Evolutionary conservation across 2,113 vertebrate species (phyloP), one percentile per base, ranked within the genome.

Genomic region (Sapajus apella): DNA sequence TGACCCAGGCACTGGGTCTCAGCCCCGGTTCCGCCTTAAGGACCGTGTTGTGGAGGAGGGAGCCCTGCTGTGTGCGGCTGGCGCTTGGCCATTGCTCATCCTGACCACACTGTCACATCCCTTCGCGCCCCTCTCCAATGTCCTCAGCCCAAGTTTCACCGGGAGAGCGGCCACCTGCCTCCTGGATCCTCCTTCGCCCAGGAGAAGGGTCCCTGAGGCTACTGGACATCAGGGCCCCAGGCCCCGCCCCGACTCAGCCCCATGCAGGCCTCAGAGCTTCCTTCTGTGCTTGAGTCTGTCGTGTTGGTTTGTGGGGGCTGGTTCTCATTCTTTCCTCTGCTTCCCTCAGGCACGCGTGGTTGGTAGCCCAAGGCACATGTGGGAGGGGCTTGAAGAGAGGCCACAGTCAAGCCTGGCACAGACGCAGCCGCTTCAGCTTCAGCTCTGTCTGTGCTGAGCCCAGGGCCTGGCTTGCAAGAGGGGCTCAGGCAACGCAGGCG

Each of bases 361-460:
- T 4, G 2, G 89, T 11, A 18, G 20, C 10, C 16, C 1, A 2
- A 25, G 40, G 58, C 8, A 0, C 2, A 8, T 16, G 35, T 43
- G 21, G 47, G 8, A 30, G 85, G 37, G 58, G 40, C 43, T 5
- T 3, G 3, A 11, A 21, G 50, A 23, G 47, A 81, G 17, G 11
- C 35, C 21, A 30, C 66, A 40, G 8, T 23, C 23, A 27, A 55
- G 5, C 35, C 23, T 37, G 47, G 16, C 68, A 23, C 5, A 37
- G 40, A n/a, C 2, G 1, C 1, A 1, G 3, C 37, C 3, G 6
- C 45, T 50, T 12, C 40, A 2, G 5, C 11, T 27, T 30, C 5
- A 56, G 6, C 13, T 14, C 75, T 11, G 16, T 52, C 18, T 47
- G 77, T 25, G 40, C 37, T 10, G 47, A 37, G 37, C 5, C 45